These are phyloP conservation scores for Melolontha melolontha DNA, from an alignment of 2,888 invertebrate genomes.

Conservation along the genomic window DNA sequence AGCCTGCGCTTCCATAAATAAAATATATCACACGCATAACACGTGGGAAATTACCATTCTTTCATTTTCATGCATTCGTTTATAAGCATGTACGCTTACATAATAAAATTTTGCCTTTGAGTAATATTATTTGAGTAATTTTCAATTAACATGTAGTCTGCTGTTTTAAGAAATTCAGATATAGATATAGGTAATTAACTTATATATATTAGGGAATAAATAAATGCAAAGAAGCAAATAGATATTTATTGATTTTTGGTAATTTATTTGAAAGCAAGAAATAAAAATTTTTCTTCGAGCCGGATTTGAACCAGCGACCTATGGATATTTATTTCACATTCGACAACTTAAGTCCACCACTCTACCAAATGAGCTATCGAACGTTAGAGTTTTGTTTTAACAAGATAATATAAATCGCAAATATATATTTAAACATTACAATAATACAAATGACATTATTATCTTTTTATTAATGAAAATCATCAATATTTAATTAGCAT, in stretches of 20 bases:
- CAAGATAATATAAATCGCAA: neutral
- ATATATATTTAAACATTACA: neutral
- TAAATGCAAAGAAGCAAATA: no score
- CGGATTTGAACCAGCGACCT: slow-evolving; percentile 79
- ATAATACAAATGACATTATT: no score
- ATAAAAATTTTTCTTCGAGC: slow-evolving; percentile 69
- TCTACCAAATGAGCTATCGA: slow-evolving; percentile 64
- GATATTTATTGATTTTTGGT: no score
- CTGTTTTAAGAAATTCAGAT: no score
- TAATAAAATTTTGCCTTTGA: neutral
- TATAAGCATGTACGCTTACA: neutral
- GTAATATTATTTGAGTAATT: no score
- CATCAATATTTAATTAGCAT: slow-evolving; percentile 43
- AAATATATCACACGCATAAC: slow-evolving; percentile 13
- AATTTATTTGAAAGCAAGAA: no score
- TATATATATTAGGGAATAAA: no score
- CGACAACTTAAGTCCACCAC: slow-evolving; percentile 61
- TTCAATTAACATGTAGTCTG: no score
- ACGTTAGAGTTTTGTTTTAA: slow-evolving; percentile 47
- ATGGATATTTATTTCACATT: slow-evolving; percentile 66
- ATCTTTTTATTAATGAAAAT: slow-evolving; percentile 46
- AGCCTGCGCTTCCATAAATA: slow-evolving; percentile 6
- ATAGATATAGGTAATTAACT: neutral
- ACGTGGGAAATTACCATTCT: neutral
- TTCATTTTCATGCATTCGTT: neutral